Evolutionary conservation across 2,113 vertebrate species (phyloP).

Genomic region (rat (Rattus norvegicus)): DNA sequence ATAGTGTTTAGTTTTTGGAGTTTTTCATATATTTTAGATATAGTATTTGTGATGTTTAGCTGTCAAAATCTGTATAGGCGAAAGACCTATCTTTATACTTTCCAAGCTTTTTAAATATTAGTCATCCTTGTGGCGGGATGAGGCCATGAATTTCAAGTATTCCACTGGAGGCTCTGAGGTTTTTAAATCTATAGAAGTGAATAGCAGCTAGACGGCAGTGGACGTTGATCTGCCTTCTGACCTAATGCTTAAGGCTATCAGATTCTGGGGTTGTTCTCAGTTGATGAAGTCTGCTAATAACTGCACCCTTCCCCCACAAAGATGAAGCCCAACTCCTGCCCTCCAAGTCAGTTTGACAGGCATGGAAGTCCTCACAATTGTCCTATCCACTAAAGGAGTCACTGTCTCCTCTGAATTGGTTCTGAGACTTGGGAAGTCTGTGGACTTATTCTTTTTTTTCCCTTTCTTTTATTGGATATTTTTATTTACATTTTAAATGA

Average conservation of each 20-base stretch:
- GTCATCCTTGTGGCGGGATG: not conserved
- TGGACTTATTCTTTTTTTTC: not conserved
- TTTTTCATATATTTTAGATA: not conserved
- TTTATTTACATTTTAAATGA: too few relatives aligned
- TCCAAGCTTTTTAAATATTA: not conserved
- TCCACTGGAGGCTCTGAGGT: not conserved
- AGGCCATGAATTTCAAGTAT: not conserved
- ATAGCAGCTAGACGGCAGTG: not conserved
- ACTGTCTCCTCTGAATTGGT: not conserved
- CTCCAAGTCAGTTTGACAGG: not conserved
- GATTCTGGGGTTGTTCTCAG: not conserved
- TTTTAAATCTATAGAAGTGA: not conserved
- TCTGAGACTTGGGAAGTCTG: not conserved
- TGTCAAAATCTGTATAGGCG: not conserved
- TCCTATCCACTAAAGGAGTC: not conserved
- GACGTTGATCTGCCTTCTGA: not conserved
- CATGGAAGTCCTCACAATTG: not conserved
- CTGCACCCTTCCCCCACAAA: not conserved
- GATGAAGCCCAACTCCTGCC: not conserved
- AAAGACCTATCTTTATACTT: not conserved
- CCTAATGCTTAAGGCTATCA: not conserved
- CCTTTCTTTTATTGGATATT: too few relatives aligned
- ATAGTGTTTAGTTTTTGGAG: not conserved
- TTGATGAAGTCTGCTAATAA: not conserved
- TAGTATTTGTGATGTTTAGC: not conserved